Evolutionary conservation across 2,888 invertebrate species (phyloP), one percentile per base, ranked within the genome.

Genomic region (Scotopteryx bipunctaria): DNA sequence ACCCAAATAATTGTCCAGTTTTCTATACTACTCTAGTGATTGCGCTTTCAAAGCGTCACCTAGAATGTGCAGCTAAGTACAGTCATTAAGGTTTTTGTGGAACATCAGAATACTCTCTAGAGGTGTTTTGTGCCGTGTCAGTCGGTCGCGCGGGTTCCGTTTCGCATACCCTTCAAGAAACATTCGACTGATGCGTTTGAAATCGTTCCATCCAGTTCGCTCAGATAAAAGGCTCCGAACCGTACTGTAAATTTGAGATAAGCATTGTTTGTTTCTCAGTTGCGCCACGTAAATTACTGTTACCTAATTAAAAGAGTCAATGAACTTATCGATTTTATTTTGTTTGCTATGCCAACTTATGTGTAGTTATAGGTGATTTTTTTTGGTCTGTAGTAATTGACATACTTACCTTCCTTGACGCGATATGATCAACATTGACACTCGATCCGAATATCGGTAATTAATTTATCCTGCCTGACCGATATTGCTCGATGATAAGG

Each of bases 101-200:
- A 47, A 35, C 55, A 49, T 55, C 50, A 51, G 56, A 52, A 27
- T 59, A 62, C 61, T 60, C 44, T 14, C 21, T 41, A 1, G 14
- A 66, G 58, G 47, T 55, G 57, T 67, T 64, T 64, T 60, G 57
- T 69, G 72, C 66, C 68, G 71, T 84, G 86, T 87, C 80, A 87
- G 84, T 85, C 75, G 83, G 84, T 66, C 86, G 69, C 60, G 60
- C 57, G 55, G 72, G 76, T 76, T 83, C 88, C 89, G 76, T 76
- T 83, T 87, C 89, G 86, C 73, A 61, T 86, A 82, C 64, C 69
- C 81, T 64, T 82, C 82, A 59, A 67, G 59, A 79, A 81, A 83
- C 69, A 68, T 70, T 65, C 47, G 8, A 11, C 32, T 21, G 41
- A 15, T 48, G 41, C 43, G 15, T 33, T 16, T 16, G 33, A 42